phyloP scores from a whole-genome alignment of 2,797 vertebrate species.

The Ptychobarbus kaznakovi region DNA sequence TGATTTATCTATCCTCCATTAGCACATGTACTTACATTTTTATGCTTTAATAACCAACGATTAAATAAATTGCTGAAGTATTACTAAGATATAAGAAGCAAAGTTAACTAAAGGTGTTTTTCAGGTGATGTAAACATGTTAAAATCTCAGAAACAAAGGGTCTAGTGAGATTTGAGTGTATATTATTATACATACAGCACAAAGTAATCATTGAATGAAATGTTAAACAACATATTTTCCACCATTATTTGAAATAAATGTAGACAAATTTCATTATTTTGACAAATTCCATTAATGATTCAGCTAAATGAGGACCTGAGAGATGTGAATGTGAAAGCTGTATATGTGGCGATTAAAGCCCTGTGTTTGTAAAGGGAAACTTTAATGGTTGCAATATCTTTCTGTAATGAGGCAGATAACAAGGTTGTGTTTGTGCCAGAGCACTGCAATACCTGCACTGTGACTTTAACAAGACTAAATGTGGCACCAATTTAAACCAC shows the following conservation, averaged over 20 bases:
- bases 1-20: neutral
- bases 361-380: slow-evolving; percentile 26
- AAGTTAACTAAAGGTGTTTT: neutral
- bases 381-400: slow-evolving; percentile 45
- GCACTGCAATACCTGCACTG: slow-evolving; percentile 34
- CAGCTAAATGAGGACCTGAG: neutral
- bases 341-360: slow-evolving; percentile 42
- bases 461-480: slow-evolving; percentile 59
- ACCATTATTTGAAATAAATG: no score
- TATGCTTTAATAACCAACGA: neutral
- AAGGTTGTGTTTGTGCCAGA: slow-evolving; percentile 55
- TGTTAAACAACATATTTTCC: no score
- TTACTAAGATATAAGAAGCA: neutral
- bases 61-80: neutral
- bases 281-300: no score
- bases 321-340: slow-evolving; percentile 37
- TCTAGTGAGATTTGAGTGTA: no score
- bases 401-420: slow-evolving; percentile 58
- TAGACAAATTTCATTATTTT: no score
- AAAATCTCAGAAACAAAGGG: no score
- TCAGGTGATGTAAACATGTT: no score
- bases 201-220: no score
- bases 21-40: neutral
- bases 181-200: no score
- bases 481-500: slow-evolving; percentile 39